Conservation (phyloP, 2,888 invertebrate species). For the Nesidiocoris tenuis region DNA sequence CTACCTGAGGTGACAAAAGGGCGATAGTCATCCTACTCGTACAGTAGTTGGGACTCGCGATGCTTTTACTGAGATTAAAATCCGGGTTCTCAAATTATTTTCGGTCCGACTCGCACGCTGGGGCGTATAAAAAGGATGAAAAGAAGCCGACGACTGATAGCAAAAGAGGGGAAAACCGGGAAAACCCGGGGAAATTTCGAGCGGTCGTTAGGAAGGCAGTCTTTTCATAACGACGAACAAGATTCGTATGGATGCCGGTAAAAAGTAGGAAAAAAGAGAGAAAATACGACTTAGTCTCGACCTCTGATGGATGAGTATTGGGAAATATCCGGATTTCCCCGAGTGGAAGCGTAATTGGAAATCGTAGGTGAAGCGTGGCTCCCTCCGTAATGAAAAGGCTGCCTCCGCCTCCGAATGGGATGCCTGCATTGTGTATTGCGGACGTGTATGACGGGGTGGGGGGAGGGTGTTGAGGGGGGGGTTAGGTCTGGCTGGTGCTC, state of each 20-base stretch:
- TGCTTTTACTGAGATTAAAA: neutral
- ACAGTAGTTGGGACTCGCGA: neutral
- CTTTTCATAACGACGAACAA: slow-evolving; percentile 10
- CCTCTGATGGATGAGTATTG: slow-evolving; percentile 37
- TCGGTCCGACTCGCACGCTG: neutral
- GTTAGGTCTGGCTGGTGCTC: too few relatives aligned
- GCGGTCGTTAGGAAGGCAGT: neutral
- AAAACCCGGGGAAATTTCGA: neutral
- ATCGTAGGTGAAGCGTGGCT: slow-evolving; percentile 26
- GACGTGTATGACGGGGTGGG: neutral
- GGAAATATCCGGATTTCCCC: slow-evolving; percentile 28
- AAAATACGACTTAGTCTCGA: neutral
- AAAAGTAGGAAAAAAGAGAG: neutral
- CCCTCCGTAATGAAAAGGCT: slow-evolving; percentile 27
- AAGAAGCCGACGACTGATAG: neutral
- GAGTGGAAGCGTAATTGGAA: slow-evolving; percentile 34
- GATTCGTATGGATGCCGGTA: neutral
- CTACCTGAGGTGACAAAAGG: too few relatives aligned
- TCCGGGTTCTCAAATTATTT: neutral
- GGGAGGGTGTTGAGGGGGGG: neutral
- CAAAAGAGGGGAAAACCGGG: neutral
- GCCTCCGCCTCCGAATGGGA: slow-evolving; percentile 25
- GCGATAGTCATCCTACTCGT: too few relatives aligned
- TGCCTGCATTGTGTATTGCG: neutral
- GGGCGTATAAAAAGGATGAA: neutral